A percentile compares a stretch with the other conserved stretches of the same genome.
Evolutionary conservation across 2,797 vertebrate genomes (phyloP).

Genomic region (Ceyx erithaca): DNA sequence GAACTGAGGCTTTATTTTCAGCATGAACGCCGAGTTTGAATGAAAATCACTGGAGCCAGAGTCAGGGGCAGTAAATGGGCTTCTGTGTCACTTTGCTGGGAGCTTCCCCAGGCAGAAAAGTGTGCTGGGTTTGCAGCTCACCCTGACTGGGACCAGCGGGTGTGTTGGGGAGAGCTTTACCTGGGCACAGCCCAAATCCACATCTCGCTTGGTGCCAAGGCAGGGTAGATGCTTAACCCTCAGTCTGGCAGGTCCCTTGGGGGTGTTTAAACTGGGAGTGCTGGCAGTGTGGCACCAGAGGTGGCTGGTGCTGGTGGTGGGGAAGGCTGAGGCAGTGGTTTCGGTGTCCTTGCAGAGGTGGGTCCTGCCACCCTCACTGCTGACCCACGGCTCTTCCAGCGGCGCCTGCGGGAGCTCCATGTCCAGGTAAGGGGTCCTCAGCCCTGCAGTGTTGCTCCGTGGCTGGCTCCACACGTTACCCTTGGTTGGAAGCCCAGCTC

Average conservation of each 20-base stretch:
- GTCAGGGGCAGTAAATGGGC: not conserved
- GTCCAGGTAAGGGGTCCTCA: slow-evolving; percentile 85
- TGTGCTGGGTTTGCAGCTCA: not conserved
- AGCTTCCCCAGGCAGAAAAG: not conserved
- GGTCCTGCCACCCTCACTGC: slow-evolving; percentile 92
- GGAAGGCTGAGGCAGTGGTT: not conserved
- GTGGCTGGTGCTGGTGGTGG: accelerated
- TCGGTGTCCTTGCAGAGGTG: slow-evolving; percentile 81
- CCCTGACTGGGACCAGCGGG: not conserved
- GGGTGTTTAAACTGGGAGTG: not conserved
- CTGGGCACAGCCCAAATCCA: not conserved
- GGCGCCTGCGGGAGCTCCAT: slow-evolving; percentile 89
- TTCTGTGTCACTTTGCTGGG: not conserved
- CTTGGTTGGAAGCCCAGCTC: not conserved
- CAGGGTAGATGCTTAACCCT: not conserved
- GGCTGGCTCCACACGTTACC: not conserved
- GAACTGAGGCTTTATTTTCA: not conserved
- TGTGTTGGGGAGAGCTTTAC: accelerated
- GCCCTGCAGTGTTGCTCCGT: accelerated
- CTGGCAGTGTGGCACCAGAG: accelerated
- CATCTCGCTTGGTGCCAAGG: accelerated
- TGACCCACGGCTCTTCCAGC: slow-evolving; percentile 90
- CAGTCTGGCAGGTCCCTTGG: accelerated
- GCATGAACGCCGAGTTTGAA: not conserved
- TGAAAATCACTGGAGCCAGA: not conserved